Evolutionary conservation across 1,140 invertebrate species (phyloP).

Genomic region (Caenorhabditis brenneri): DNA sequence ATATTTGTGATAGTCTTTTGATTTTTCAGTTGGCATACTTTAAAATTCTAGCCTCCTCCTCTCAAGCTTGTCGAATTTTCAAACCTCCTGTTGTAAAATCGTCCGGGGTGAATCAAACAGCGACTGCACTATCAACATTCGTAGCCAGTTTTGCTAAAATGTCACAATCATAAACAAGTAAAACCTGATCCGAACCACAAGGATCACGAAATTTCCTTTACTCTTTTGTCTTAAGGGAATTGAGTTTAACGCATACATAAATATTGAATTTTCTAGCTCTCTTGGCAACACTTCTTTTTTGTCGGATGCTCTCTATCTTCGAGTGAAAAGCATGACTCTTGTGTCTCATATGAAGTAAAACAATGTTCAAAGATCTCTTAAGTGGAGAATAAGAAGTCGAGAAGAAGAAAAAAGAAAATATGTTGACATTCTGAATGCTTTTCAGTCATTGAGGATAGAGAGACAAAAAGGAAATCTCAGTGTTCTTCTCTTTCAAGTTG

Average conservation of each 20-base stretch:
- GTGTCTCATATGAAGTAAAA: background rate
- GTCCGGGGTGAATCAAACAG: too few relatives aligned
- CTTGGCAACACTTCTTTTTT: background rate
- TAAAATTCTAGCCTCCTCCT: too few relatives aligned
- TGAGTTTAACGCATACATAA: background rate
- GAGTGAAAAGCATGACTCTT: background rate
- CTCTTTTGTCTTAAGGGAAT: background rate
- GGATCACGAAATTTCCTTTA: background rate
- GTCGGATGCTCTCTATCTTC: background rate
- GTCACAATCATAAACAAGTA: too few relatives aligned
- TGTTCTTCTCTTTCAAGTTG: background rate
- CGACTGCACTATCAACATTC: too few relatives aligned
- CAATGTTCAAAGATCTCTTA: background rate
- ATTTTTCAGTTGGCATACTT: too few relatives aligned
- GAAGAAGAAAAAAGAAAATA: background rate
- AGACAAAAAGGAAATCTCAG: background rate
- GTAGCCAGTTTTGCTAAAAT: too few relatives aligned
- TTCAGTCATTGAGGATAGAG: too few relatives aligned
- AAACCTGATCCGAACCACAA: background rate
- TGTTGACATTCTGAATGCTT: background rate
- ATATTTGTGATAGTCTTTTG: too few relatives aligned
- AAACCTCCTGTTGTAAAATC: too few relatives aligned
- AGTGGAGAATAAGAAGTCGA: background rate
- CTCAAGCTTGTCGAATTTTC: too few relatives aligned
- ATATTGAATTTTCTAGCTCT: background rate